These are phyloP conservation scores for Danio kyathit DNA, from an alignment of 2,797 vertebrate genomes.

Conservation along the genomic window DNA sequence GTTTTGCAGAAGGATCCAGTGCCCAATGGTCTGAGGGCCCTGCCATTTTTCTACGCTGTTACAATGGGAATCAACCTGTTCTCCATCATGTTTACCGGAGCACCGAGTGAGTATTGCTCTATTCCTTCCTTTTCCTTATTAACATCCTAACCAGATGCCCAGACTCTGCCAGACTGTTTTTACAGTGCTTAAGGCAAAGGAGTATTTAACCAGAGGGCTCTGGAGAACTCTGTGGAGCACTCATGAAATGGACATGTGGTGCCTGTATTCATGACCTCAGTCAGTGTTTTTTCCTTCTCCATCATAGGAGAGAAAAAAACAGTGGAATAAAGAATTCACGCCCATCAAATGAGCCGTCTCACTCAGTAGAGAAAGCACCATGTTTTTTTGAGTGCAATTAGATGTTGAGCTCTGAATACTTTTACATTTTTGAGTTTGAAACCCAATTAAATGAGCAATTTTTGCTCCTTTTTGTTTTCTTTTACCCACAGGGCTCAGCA, in stretches of 20 bases:
- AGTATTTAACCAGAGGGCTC: conserved; percentile 76
- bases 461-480: conserved; percentile 92
- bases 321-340: conserved; percentile 63
- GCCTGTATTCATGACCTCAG: conserved; percentile 70
- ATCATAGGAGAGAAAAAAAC: conserved; percentile 68
- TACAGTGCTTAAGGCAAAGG: conserved; percentile 70
- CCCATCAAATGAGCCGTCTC: conserved; percentile 54
- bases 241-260: conserved; percentile 71
- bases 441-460: conserved; percentile 89
- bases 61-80: conserved; percentile 96
- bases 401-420: conserved; percentile 54
- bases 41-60: conserved; percentile 94
- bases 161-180: conserved; percentile 73
- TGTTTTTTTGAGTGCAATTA: conserved; percentile 38
- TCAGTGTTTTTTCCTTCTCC: conserved; percentile 71
- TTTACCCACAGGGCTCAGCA: conserved; percentile 92
- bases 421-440: conserved; percentile 64
- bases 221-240: conserved; percentile 54
- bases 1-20: conserved; percentile 89
- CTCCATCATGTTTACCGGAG: conserved; percentile 94
- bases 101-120: conserved; percentile 88
- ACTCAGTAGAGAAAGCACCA: conserved; percentile 49
- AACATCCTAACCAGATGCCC: conserved; percentile 72
- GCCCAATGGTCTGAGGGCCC: conserved; percentile 91
- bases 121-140: conserved; percentile 63